phyloP scores from a whole-genome alignment of 2,888 invertebrate genomes.

The Trachelus tabidus region DNA sequence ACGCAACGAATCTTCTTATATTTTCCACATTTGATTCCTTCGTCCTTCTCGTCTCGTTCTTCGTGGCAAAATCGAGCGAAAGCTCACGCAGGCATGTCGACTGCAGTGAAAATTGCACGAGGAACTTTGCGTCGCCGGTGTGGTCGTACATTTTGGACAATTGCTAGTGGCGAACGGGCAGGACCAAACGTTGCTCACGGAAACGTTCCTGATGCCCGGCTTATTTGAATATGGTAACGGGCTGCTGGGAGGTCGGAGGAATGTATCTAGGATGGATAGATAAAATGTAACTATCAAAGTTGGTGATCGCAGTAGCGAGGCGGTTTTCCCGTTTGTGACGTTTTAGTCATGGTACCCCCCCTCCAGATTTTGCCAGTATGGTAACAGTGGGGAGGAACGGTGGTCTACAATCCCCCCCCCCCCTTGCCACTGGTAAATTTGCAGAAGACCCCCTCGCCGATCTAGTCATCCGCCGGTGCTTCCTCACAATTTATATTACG shows the following conservation, averaged over 20 bases:
- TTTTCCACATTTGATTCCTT: background rate
- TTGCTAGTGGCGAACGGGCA: background rate
- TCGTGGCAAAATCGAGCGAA: background rate
- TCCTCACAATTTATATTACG: constrained; percentile 63
- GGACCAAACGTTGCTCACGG: background rate
- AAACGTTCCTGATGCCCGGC: background rate
- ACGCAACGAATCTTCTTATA: background rate
- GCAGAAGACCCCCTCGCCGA: constrained; percentile 15
- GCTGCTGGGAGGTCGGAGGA: constrained; percentile 23
- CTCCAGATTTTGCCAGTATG: background rate
- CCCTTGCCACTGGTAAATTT: constrained; percentile 19
- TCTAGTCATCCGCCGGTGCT: constrained; percentile 32
- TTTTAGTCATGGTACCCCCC: background rate
- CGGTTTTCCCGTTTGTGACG: constrained; percentile 15
- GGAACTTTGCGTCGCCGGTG: constrained; percentile 12
- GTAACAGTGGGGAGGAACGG: background rate
- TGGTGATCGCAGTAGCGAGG: constrained; percentile 56
- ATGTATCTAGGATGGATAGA: constrained; percentile 57
- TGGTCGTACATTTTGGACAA: background rate
- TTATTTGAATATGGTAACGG: background rate
- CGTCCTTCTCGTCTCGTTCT: background rate
- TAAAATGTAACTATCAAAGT: constrained; percentile 65
- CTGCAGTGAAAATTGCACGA: constrained; percentile 1
- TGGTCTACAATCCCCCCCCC: constrained; percentile 13
- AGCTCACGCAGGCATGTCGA: background rate